A percentile compares a stretch with the other conserved stretches of the same genome.
These are phyloP conservation scores for Nasonia longicornis DNA, from an alignment of 1,140 invertebrate species.

Conservation along the genomic window DNA sequence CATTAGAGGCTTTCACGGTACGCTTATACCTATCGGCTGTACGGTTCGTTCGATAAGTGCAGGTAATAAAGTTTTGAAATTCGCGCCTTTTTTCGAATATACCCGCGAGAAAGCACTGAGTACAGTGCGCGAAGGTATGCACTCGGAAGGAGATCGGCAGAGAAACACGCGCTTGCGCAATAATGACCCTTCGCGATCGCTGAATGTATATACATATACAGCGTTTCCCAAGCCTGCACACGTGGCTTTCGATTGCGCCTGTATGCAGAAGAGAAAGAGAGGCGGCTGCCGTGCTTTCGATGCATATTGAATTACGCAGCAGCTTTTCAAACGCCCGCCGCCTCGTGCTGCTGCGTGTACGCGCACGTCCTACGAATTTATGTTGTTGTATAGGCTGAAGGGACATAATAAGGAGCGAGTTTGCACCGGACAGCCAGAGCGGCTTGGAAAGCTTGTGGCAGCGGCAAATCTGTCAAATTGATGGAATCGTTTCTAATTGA, in stretches of 20 bases:
- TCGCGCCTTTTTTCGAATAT: background rate
- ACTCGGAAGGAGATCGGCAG: background rate
- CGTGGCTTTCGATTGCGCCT: background rate
- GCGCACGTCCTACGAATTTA: constrained; percentile 37
- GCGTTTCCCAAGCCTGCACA: background rate
- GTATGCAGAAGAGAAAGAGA: background rate
- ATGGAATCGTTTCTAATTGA: too few relatives aligned
- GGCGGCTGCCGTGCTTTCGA: background rate
- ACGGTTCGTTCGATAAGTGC: background rate
- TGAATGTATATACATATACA: background rate
- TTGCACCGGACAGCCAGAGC: background rate
- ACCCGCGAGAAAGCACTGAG: too few relatives aligned
- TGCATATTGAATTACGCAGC: constrained; percentile 44
- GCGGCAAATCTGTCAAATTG: too few relatives aligned
- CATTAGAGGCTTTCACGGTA: constrained; percentile 42
- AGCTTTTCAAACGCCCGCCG: constrained; percentile 41
- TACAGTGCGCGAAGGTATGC: too few relatives aligned
- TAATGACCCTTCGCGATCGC: too few relatives aligned
- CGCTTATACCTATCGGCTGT: background rate
- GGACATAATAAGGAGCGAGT: constrained; percentile 28
- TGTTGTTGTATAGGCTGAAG: constrained; percentile 31
- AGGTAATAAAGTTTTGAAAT: background rate
- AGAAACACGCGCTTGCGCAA: background rate
- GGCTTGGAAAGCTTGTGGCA: background rate
- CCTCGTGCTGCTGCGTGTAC: background rate